These are phyloP conservation scores for Euborellia annulipes DNA, from an alignment of 1,140 invertebrate species.

Conservation along the genomic window DNA sequence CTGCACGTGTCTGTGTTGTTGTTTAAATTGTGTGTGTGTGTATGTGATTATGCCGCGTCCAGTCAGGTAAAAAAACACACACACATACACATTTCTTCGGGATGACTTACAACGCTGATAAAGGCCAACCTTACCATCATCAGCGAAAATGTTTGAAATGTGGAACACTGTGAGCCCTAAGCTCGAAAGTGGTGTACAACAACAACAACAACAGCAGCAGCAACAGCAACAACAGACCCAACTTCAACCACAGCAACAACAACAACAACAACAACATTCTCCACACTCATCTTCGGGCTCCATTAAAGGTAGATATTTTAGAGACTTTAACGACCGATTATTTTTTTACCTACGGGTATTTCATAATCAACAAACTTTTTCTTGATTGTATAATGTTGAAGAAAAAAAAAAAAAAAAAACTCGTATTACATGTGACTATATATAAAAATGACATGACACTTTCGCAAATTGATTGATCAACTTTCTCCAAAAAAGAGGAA, in stretches of 20 bases:
- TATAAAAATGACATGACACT: too few relatives aligned
- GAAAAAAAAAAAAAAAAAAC: too few relatives aligned
- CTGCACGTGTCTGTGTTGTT: too few relatives aligned
- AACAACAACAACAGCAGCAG: slow-evolving; percentile 10
- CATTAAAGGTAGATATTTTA: slow-evolving; percentile 34
- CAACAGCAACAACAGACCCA: slow-evolving; percentile 26
- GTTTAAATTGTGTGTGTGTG: too few relatives aligned
- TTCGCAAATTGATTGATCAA: too few relatives aligned
- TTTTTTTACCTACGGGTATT: slow-evolving; percentile 4
- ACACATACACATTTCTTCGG: too few relatives aligned
- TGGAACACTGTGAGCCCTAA: slow-evolving; percentile 69
- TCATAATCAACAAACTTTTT: slow-evolving; percentile 1
- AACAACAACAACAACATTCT: slow-evolving; percentile 22
- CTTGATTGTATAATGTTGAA: too few relatives aligned
- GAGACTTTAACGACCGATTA: not conserved
- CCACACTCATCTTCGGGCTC: slow-evolving; percentile 30
- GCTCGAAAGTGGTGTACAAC: slow-evolving; percentile 51
- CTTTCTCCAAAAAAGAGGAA: too few relatives aligned
- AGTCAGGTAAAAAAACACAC: too few relatives aligned
- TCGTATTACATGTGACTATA: too few relatives aligned
- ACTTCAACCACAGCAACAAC: slow-evolving; percentile 27
- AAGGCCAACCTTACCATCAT: slow-evolving; percentile 27
- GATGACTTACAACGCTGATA: slow-evolving; percentile 1
- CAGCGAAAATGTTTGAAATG: slow-evolving; percentile 71
- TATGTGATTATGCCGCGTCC: too few relatives aligned